Percentiles rank a stretch among this genome's conserved stretches.
Evolutionary conservation across 2,113 vertebrate species (phyloP).

Genomic region (Albula goreensis): DNA sequence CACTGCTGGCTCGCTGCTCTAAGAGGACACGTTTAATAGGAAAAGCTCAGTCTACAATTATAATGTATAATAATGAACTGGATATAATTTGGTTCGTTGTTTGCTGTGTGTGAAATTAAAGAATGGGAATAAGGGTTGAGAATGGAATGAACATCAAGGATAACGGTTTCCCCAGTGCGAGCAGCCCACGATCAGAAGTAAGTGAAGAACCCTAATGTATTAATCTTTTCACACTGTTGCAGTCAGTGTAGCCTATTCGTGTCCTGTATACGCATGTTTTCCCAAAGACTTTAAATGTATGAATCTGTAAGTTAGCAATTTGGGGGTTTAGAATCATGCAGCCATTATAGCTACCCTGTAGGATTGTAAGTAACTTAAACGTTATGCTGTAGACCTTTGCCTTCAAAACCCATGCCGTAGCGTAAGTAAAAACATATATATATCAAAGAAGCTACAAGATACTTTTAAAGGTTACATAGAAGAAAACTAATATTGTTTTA

Average conservation of each 20-base stretch:
- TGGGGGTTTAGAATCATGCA: neutral
- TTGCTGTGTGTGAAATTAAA: neutral
- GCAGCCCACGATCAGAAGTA: neutral
- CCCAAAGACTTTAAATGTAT: too few relatives aligned
- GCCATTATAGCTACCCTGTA: neutral
- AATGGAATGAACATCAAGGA: conserved; percentile 9
- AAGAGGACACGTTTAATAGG: neutral
- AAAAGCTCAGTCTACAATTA: neutral
- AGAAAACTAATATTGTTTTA: neutral
- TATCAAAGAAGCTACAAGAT: neutral
- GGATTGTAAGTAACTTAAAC: neutral
- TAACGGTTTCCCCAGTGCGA: neutral
- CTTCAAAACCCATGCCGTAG: neutral
- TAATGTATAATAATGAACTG: neutral
- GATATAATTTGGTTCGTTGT: neutral
- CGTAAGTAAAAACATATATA: neutral
- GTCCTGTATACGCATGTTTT: neutral
- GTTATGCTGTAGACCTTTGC: neutral
- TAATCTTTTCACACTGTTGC: neutral
- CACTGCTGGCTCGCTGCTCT: neutral
- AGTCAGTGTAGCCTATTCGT: neutral
- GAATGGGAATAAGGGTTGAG: conserved; percentile 8
- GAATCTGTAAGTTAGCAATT: neutral
- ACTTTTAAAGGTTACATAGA: neutral
- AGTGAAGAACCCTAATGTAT: neutral